These are phyloP conservation scores for Sepiola atlantica DNA, from an alignment of 2,888 invertebrate genomes.

Conservation along the genomic window DNA sequence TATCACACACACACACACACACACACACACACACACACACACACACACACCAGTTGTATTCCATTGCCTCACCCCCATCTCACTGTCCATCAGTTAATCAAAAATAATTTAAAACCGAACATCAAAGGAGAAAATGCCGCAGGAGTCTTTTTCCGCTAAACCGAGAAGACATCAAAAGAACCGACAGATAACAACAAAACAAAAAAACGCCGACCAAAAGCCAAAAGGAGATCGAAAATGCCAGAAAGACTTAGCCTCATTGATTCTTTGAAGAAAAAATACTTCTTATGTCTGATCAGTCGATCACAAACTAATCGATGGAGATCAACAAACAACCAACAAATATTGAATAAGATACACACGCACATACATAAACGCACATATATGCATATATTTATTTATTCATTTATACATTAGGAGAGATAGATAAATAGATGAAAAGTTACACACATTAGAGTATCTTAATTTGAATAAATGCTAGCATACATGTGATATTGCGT, in stretches of 20 bases:
- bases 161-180: neutral
- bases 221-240: neutral
- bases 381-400: neutral
- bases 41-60: neutral
- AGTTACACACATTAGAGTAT: too few species aligned
- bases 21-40: too few species aligned
- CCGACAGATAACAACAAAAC: neutral
- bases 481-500: too few species aligned
- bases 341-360: neutral
- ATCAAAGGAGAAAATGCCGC: neutral
- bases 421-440: too few species aligned
- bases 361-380: neutral
- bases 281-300: constrained; percentile 5
- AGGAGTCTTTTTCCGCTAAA: neutral
- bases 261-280: neutral
- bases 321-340: neutral
- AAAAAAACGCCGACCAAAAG: neutral
- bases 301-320: neutral
- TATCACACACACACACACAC: too few species aligned
- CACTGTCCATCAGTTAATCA: neutral
- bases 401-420: too few species aligned
- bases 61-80: neutral
- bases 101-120: constrained; percentile 39
- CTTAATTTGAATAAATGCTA: too few species aligned
- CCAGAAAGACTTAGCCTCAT: neutral